Evolutionary conservation across 1,140 invertebrate genomes (phyloP).

Genomic region (Cyphomyrmex costatus): DNA sequence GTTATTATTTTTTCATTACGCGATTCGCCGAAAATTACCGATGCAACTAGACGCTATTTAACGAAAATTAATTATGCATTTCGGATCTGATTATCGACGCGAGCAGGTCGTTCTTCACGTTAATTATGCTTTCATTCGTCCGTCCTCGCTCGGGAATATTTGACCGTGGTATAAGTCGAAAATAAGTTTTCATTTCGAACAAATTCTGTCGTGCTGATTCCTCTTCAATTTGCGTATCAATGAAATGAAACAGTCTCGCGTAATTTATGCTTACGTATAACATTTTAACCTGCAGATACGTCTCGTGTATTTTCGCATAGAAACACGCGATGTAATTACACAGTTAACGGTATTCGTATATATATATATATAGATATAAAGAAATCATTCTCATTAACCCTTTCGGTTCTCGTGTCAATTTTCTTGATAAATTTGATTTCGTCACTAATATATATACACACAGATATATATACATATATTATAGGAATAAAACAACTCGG

Average conservation of each 20-base stretch:
- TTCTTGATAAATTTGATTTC: background rate
- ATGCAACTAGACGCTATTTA: constrained; percentile 64
- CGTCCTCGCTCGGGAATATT: constrained; percentile 32
- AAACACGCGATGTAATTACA: constrained; percentile 17
- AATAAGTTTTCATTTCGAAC: constrained; percentile 32
- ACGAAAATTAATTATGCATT: constrained; percentile 65
- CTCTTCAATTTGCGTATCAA: background rate
- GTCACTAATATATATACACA: background rate
- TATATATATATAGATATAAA: background rate
- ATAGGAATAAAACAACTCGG: background rate
- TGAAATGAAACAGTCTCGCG: background rate
- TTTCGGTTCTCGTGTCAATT: constrained; percentile 19
- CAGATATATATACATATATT: too few species aligned
- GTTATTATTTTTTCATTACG: constrained; percentile 66
- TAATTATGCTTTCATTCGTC: constrained; percentile 58
- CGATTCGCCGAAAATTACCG: constrained; percentile 60
- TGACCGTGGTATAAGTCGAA: constrained; percentile 33
- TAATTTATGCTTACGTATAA: constrained; percentile 3
- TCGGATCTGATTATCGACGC: constrained; percentile 58
- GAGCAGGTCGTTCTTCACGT: constrained; percentile 57
- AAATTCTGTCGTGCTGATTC: background rate
- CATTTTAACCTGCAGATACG: background rate
- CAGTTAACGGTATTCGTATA: background rate
- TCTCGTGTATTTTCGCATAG: background rate
- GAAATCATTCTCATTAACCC: constrained; percentile 8